Evolutionary conservation across 2,797 vertebrate species (phyloP), one percentile per base, ranked within the genome.

Genomic region (Morus bassanus): DNA sequence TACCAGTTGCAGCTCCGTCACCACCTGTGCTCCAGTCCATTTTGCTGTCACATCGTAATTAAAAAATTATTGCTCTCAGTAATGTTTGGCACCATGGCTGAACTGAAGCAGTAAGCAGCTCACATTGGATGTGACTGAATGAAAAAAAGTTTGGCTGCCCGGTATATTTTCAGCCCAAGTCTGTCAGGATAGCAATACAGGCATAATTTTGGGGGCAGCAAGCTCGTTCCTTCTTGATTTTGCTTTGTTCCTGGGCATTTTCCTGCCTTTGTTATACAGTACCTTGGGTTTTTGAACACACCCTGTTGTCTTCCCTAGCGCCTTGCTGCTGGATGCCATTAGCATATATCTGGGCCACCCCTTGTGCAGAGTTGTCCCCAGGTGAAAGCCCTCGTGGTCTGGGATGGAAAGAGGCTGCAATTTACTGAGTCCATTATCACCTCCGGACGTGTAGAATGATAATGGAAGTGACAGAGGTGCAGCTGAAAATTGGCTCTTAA

Each of bases 401-500:
- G 91, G 97, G 94, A 97, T 97, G 96, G 97, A 98, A 97, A 97
- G 95, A 97, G 96, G 95, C 98, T 97, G 97, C 98, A 98, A 98
- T 98, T 98, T 98, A 96, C 97, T 39, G 97, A 98, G 98, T 98
- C 98, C 98, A 99, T 99, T 98, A 99, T 98, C 98, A 98, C 98
- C 98, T 98, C 98, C 64, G 94, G 98, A 98, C 70, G 98, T 98
- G 98, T 98, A 98, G 98, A 98, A 98, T 98, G 97, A 98, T 98
- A 98, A 99, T 98, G 98, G 98, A 98, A 98, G 97, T 98, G 99
- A 99, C 98, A 98, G 98, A 98, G 98, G 98, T 98, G 95, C 97
- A 97, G 98, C 97, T 98, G 99, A 98, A 99, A 99, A 99, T 99
- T 99, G 98, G 97, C 98, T 98, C 97, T 99, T 98, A 99, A 99